phyloP scores from a whole-genome alignment of 2,113 vertebrate genomes.

The Triplophysa rosa region DNA sequence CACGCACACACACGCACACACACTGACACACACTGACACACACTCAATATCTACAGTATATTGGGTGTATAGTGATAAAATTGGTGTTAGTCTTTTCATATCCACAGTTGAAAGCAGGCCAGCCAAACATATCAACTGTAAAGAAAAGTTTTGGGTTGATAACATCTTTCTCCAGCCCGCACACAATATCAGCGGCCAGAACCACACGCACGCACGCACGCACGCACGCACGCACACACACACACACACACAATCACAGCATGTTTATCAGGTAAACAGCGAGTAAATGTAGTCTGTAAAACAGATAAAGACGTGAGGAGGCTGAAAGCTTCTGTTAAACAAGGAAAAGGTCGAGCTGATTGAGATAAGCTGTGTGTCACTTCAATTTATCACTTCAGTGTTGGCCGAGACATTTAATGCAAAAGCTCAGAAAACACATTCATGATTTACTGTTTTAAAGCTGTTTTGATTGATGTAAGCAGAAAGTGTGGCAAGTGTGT shows the following conservation, averaged over 20 bases:
- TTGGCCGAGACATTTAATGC: conserved; percentile 1
- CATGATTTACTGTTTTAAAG: conserved; percentile 23
- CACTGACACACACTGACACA: background rate
- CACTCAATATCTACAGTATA: background rate
- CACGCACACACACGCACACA: too few relatives aligned
- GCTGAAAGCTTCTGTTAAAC: conserved; percentile 23
- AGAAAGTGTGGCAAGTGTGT: background rate
- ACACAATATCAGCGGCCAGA: conserved; percentile 6
- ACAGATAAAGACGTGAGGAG: conserved; percentile 30
- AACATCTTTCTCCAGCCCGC: conserved; percentile 18
- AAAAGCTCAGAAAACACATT: conserved; percentile 7
- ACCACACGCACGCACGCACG: conserved; percentile 24
- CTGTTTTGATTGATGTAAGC: conserved; percentile 12
- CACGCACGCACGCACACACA: conserved; percentile 31
- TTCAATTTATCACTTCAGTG: conserved; percentile 28
- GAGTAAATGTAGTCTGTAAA: conserved; percentile 23
- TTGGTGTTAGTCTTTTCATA: conserved; percentile 12
- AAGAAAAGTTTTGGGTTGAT: conserved; percentile 40
- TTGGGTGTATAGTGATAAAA: conserved; percentile 28
- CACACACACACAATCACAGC: conserved; percentile 39
- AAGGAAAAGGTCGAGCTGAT: conserved; percentile 24
- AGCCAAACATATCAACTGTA: conserved; percentile 28
- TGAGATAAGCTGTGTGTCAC: conserved; percentile 35
- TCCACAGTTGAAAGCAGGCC: conserved; percentile 1
- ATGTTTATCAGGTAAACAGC: conserved; percentile 36